Base-by-base conservation (phyloP, 1,140 invertebrate species). In the Fopius arisanus region DNA sequence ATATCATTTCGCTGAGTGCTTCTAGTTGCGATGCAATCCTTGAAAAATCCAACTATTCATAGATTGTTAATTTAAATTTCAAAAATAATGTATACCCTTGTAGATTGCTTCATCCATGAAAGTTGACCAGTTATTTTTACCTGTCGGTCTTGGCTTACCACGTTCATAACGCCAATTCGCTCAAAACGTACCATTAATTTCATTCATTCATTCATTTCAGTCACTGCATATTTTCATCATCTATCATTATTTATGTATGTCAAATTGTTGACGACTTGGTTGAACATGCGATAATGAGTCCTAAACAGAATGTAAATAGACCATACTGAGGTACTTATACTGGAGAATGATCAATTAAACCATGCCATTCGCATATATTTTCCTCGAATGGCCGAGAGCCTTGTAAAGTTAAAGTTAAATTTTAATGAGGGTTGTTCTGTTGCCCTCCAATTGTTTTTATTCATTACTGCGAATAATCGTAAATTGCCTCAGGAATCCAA, bases 141-240 rank as follows among this genome's bases (percentile, higher is more conserved):
- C 26, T 67, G 23, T 59, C 41, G 43, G 48, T 33, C 37, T 72
- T 66, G 40, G 62, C 37, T 66, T 41, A 28, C 33, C 66, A 43
- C 29, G 37, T 43, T 23, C 33, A 68, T 43, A 67, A 67, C 28
- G 51, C 59, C 43, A 66, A 73, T 73, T 54, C 43, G 16, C 9
- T 40, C 71, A 73, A 73, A 67, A 73, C 71, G 71, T 63, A 73
- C 71, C 41, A 73, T 73, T 73, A 54, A 73, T 73, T 51, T 16
- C 28, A 26, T 65, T 73, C 65, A 73, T 73, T 73, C 67, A 65
- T 59, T 66, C 41, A 67, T 51, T 31, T 28, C 23, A 59, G n/a
- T 51, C 0, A 59, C 54, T 59, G 54, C 9, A 59, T 21, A 26
- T 59, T 59, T 59, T 59, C 26, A 10, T 23, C 33, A 16, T 12